phyloP scores from a whole-genome alignment of 2,113 vertebrate species.

The Gasterosteus aculeatus region DNA sequence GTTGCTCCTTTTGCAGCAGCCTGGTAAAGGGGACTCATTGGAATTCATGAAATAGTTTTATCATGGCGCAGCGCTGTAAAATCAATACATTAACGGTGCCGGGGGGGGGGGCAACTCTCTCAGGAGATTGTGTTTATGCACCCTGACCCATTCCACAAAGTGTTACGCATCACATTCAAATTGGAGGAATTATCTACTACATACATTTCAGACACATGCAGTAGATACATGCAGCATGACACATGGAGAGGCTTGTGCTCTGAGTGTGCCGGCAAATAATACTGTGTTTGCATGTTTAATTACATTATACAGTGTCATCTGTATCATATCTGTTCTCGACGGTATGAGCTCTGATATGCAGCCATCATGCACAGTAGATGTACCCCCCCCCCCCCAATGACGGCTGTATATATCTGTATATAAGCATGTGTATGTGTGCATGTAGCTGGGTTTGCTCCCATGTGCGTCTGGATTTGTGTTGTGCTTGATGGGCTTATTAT shows the following conservation, averaged over 20 bases:
- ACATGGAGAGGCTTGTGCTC: conserved; percentile 8
- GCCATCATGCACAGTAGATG: conserved; percentile 27
- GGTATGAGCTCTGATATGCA: conserved; percentile 19
- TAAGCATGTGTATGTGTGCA: conserved; percentile 8
- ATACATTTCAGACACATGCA: conserved; percentile 52
- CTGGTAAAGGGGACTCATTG: conserved; percentile 72
- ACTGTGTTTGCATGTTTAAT: neutral
- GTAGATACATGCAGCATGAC: conserved; percentile 30
- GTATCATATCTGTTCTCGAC: neutral
- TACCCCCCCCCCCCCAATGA: neutral
- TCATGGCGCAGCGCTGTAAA: conserved; percentile 59
- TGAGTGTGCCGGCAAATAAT: neutral
- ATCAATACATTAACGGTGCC: conserved; percentile 75
- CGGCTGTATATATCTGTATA: conserved; percentile 13
- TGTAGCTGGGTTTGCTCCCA: conserved; percentile 23
- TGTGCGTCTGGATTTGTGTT: conserved; percentile 64
- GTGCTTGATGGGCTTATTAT: conserved; percentile 81
- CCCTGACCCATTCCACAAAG: conserved; percentile 69
- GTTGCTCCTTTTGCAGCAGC: conserved; percentile 55
- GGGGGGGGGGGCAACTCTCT: conserved; percentile 54
- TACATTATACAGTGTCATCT: conserved; percentile 1
- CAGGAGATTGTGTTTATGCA: conserved; percentile 74
- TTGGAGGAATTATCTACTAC: conserved; percentile 61
- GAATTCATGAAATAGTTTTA: conserved; percentile 80
- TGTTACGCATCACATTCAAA: conserved; percentile 71